phyloP scores from a whole-genome alignment of 2,797 vertebrate species.

The Carcharodon carcharias region DNA sequence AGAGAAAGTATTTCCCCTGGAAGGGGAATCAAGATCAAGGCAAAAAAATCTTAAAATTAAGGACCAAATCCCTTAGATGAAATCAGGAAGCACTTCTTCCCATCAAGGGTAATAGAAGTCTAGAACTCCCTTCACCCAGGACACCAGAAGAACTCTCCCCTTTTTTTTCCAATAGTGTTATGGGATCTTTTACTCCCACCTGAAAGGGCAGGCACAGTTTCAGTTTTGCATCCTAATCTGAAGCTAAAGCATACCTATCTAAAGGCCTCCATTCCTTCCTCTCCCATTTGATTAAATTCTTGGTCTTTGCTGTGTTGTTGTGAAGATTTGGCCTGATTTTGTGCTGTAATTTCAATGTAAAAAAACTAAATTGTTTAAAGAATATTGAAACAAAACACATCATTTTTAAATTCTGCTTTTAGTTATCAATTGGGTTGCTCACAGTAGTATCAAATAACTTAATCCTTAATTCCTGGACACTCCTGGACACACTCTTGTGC shows the following conservation, averaged over 20 bases:
- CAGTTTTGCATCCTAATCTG: not conserved
- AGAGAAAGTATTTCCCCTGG: not conserved
- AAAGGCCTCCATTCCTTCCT: not conserved
- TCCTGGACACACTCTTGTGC: not conserved
- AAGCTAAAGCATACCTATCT: not conserved
- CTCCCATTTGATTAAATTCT: not conserved
- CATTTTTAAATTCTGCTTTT: not conserved
- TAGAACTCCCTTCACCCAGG: not conserved
- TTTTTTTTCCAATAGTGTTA: not conserved
- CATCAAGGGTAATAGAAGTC: no score
- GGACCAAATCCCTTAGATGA: not conserved
- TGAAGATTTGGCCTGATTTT: not conserved
- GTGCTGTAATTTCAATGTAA: not conserved
- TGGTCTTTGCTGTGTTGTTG: not conserved
- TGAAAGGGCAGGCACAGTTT: not conserved
- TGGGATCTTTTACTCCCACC: not conserved
- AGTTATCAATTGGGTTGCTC: not conserved
- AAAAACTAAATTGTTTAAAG: slow-evolving; percentile 3
- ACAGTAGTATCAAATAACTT: not conserved
- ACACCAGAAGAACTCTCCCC: not conserved
- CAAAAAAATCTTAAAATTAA: not conserved
- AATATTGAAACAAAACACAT: not conserved
- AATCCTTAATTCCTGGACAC: not conserved
- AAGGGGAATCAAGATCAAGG: not conserved
- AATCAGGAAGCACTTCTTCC: not conserved